These are phyloP conservation scores for Blera fallax DNA, from an alignment of 2,888 invertebrate species.

Conservation along the genomic window DNA sequence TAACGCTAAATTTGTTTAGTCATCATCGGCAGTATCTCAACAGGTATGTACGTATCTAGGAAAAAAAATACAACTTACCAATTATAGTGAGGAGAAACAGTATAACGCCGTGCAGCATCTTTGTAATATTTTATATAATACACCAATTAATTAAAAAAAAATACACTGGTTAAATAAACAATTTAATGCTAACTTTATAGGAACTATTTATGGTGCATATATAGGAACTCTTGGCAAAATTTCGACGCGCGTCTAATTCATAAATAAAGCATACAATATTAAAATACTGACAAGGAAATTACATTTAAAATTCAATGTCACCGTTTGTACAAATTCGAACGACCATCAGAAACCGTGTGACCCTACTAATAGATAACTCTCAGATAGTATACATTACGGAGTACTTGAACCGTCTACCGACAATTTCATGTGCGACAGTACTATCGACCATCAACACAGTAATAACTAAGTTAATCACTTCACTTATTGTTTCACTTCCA, in stretches of 20 bases:
- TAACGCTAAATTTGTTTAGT: not conserved
- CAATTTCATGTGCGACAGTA: conserved; percentile 5
- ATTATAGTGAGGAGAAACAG: conserved; percentile 5
- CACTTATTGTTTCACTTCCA: conserved; percentile 38
- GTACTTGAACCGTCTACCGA: not conserved
- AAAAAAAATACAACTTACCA: conserved; percentile 8
- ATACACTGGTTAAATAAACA: conserved; percentile 8
- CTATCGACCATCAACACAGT: not conserved
- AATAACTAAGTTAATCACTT: conserved; percentile 42
- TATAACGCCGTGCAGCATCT: conserved; percentile 25
- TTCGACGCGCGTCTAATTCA: not conserved
- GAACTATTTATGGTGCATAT: conserved; percentile 13
- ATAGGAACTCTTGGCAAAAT: not conserved
- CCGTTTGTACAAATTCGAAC: not conserved
- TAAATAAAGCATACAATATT: not conserved
- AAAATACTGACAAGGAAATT: not conserved
- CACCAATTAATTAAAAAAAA: not conserved
- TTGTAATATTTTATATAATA: not conserved
- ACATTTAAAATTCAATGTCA: not conserved
- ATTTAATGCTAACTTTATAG: conserved; percentile 18
- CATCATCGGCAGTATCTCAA: not conserved
- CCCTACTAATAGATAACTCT: not conserved
- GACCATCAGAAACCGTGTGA: not conserved
- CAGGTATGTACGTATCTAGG: not conserved
- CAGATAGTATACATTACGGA: not conserved